Evolutionary conservation across 2,797 vertebrate genomes (phyloP), one percentile per base, ranked within the genome.

Genomic region (Anableps anableps): DNA sequence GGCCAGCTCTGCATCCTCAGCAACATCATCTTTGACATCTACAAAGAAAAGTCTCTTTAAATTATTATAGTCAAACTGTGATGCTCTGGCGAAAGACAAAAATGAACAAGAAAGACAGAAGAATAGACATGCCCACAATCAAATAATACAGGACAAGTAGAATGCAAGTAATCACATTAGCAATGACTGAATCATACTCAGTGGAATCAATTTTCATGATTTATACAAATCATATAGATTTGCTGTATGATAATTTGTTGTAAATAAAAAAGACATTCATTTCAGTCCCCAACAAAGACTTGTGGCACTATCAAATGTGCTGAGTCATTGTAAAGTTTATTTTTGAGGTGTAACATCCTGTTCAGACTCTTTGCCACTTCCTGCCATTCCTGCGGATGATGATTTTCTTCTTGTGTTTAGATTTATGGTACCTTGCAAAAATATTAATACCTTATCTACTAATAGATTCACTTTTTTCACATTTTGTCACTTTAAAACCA

Each of bases 1-100:
- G n/a, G 96, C 96, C 53, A 97, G 91, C 48, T 96, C 88, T 51
- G 94, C 92, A 72, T 97, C 95, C 72, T 84, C 90, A 41, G 90
- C 75, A 41, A 81, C 82, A 74, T 80, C 95, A 96, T 85, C n/a
- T 50, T 50, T 94, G 82, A 13, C 19, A 74, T 13, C 72, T 58
- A 71, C 36, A 74, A 51, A 47, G 76, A 26, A 84, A 47, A 86
- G 19, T 62, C 23, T 26, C n/a, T 45, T 17, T 0, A 17, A 53
- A 16, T 71, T 16, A 47, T 71, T 17, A 19, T 47, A 3, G 43
- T n/a, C 14, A 47, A 45, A 29, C 23, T 13, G 9, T 14, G 0
- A 70, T 13, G 21, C 17, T 36, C 31, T 31, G 13, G 50, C 0
- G 21, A 53, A 2, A 38, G 19, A 38, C 8, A 66, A 38, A 23